Conservation (phyloP, 2,113 vertebrate genomes). For the Propithecus coquereli region DNA sequence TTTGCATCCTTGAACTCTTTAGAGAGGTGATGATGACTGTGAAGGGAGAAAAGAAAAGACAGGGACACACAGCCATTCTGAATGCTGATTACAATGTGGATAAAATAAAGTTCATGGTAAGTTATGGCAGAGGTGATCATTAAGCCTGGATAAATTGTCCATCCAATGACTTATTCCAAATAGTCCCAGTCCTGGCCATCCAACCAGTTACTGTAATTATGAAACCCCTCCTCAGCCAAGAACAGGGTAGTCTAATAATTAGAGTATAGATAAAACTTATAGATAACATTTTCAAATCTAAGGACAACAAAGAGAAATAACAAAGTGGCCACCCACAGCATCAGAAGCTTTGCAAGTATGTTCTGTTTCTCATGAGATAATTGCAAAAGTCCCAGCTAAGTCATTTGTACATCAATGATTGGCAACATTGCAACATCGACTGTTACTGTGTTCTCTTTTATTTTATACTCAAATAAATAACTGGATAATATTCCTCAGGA, state of each 20-base stretch:
- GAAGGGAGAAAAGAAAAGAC: constrained; percentile 79
- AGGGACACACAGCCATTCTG: constrained; percentile 90
- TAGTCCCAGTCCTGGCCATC: constrained; percentile 91
- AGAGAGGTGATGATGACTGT: neutral
- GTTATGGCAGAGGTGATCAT: constrained; percentile 89
- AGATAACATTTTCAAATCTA: constrained; percentile 92
- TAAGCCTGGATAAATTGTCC: constrained; percentile 91
- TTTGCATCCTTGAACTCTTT: constrained; percentile 81
- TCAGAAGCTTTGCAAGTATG: constrained; percentile 90
- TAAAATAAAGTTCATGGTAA: constrained; percentile 89
- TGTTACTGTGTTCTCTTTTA: too few species aligned
- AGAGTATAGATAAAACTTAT: constrained; percentile 93
- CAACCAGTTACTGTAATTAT: constrained; percentile 87
- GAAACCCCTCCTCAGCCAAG: neutral
- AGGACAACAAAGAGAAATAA: constrained; percentile 91
- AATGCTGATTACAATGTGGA: constrained; percentile 91
- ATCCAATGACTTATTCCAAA: constrained; percentile 89
- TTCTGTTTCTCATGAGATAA: constrained; percentile 92
- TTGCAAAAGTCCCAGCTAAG: constrained; percentile 88
- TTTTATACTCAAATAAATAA: constrained; percentile 61
- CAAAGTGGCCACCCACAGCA: constrained; percentile 90
- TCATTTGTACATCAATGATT: constrained; percentile 82
- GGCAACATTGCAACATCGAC: neutral
- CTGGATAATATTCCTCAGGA: neutral
- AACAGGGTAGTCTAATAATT: constrained; percentile 94